A percentile compares a stretch with the other conserved stretches of the same genome.
Evolutionary conservation across 2,888 invertebrate species (phyloP).

Genomic region (Drosophila anceps): DNA sequence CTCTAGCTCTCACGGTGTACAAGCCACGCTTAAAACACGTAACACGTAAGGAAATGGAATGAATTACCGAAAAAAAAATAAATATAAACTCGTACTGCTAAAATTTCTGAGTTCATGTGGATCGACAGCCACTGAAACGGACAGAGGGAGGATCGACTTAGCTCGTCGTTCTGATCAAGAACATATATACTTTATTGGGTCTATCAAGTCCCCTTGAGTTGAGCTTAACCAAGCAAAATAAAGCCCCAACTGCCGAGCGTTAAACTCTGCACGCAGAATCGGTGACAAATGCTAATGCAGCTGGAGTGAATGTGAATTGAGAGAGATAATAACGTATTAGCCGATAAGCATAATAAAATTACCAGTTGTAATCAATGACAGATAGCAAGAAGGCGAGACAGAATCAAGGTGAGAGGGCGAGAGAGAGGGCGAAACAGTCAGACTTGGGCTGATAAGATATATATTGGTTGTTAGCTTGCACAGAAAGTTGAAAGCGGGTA

Average conservation of each 20-base stretch:
- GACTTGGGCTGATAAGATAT: not conserved
- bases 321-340: not conserved
- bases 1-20: no score
- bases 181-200: no score
- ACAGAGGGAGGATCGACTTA: no score
- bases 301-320: not conserved
- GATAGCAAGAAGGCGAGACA: not conserved
- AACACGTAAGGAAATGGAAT: no score
- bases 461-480: not conserved
- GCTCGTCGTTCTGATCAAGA: no score
- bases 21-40: no score
- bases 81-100: no score
- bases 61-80: no score
- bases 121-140: no score
- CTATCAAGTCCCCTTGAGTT: no score
- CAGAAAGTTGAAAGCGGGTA: not conserved
- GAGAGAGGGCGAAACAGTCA: not conserved
- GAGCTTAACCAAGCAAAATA: not conserved
- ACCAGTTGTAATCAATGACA: not conserved
- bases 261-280: not conserved
- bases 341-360: slow-evolving; percentile 3
- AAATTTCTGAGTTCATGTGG: no score
- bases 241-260: not conserved
- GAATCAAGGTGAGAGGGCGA: not conserved
- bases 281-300: not conserved